phyloP scores from a whole-genome alignment of 2,888 invertebrate species.

The Ectemnius continuus region DNA sequence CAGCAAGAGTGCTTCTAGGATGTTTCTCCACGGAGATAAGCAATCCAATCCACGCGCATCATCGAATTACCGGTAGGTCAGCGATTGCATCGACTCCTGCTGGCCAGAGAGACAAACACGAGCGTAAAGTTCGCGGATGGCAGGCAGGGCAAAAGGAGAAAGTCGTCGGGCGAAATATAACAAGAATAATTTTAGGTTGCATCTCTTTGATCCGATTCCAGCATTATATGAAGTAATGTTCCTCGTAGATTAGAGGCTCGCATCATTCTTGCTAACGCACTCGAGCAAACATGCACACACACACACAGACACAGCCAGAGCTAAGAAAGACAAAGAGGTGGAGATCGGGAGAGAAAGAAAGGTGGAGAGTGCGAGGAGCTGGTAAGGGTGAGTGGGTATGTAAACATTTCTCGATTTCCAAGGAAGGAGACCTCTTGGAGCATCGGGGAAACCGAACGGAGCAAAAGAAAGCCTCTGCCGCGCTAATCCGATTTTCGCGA shows the following conservation, averaged over 20 bases:
- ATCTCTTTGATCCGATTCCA: conserved; percentile 6
- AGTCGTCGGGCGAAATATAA: background rate
- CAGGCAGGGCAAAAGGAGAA: conserved; percentile 1
- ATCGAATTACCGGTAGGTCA: background rate
- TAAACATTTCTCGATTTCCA: too few relatives aligned
- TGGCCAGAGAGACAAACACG: too few relatives aligned
- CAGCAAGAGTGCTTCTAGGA: too few relatives aligned
- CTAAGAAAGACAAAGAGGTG: too few relatives aligned
- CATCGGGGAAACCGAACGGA: background rate
- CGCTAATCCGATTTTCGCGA: conserved; percentile 64
- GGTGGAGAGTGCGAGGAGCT: too few relatives aligned
- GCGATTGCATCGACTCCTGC: too few relatives aligned
- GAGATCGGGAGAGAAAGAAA: too few relatives aligned
- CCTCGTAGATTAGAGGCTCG: background rate
- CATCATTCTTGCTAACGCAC: conserved; percentile 2
- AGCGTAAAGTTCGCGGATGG: background rate
- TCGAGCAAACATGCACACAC: too few relatives aligned
- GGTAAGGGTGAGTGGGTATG: too few relatives aligned
- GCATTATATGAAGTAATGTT: conserved; percentile 5
- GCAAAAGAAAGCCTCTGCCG: too few relatives aligned
- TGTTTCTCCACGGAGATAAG: too few relatives aligned
- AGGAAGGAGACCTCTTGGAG: background rate
- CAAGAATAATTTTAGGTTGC: conserved; percentile 5
- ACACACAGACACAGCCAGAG: too few relatives aligned
- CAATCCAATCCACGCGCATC: background rate